These are phyloP conservation scores for Abrostola triplasia DNA, from an alignment of 2,888 invertebrate species.

Conservation along the genomic window DNA sequence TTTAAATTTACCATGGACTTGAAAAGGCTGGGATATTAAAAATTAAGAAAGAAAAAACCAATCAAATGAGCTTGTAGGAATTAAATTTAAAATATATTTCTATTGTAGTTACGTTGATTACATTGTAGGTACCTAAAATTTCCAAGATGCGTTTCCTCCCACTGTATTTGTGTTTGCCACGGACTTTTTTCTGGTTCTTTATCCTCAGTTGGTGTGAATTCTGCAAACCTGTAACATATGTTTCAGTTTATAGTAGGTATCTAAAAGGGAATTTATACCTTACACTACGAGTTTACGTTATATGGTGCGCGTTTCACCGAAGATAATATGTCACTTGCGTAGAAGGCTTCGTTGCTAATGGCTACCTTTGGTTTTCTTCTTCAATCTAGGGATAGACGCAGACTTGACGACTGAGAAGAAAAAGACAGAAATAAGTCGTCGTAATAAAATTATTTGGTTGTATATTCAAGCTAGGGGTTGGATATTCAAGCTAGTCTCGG, in stretches of 20 bases:
- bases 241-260: background rate
- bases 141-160: conserved; percentile 93
- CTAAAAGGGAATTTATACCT: background rate
- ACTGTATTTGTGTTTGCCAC: conserved; percentile 90
- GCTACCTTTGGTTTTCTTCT: too few relatives aligned
- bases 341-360: too few relatives aligned
- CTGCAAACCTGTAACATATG: conserved; percentile 88
- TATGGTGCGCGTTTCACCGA: too few relatives aligned
- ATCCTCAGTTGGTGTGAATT: conserved; percentile 81
- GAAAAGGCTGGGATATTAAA: background rate
- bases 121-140: conserved; percentile 87
- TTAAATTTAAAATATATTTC: conserved; percentile 21
- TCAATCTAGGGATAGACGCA: too few relatives aligned
- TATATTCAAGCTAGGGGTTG: too few relatives aligned
- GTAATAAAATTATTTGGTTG: too few relatives aligned
- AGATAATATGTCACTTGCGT: too few relatives aligned
- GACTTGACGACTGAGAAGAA: too few relatives aligned
- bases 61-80: conserved; percentile 5
- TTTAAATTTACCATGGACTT: too few relatives aligned
- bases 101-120: conserved; percentile 12
- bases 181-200: conserved; percentile 84
- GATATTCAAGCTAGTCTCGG: too few relatives aligned
- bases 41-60: conserved; percentile 8
- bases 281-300: background rate
- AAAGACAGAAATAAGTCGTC: too few relatives aligned